A percentile compares a stretch with the other conserved stretches of the same genome.
phyloP scores from a whole-genome alignment of 2,888 invertebrate genomes.

The Eupeodes latifasciatus region DNA sequence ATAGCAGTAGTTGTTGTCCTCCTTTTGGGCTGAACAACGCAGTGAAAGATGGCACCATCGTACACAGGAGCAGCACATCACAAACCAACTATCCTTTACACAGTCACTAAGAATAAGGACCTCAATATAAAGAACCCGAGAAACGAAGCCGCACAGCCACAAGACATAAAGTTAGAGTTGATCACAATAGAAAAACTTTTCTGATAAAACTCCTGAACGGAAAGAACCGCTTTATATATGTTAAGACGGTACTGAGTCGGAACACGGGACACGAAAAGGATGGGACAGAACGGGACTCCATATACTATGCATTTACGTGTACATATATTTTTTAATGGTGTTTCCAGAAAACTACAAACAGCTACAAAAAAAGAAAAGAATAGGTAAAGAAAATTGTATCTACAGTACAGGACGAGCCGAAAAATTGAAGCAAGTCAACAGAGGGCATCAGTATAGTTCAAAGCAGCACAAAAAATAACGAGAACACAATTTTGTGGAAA shows the following conservation, averaged over 20 bases:
- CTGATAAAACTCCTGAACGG: constrained; percentile 76
- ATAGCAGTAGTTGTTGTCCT: constrained; percentile 20
- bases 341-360: constrained; percentile 73
- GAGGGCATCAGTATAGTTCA: constrained; percentile 43
- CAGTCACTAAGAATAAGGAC: constrained; percentile 22
- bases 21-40: constrained; percentile 57
- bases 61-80: constrained; percentile 15
- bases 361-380: constrained; percentile 4
- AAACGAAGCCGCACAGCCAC: constrained; percentile 63
- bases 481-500: constrained; percentile 37
- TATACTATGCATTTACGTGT: background rate
- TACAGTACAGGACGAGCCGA: constrained; percentile 52
- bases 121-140: constrained; percentile 38
- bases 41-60: constrained; percentile 65
- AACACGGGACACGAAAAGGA: background rate
- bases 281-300: background rate
- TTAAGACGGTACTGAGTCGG: background rate
- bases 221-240: constrained; percentile 70
- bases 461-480: constrained; percentile 18
- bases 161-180: constrained; percentile 73
- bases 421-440: constrained; percentile 64
- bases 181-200: constrained; percentile 76
- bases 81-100: constrained; percentile 12
- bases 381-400: constrained; percentile 16
- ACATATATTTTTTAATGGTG: constrained; percentile 71